Evolutionary conservation across 2,797 vertebrate genomes (phyloP).

Genomic region (Euphonia xanthogaster): DNA sequence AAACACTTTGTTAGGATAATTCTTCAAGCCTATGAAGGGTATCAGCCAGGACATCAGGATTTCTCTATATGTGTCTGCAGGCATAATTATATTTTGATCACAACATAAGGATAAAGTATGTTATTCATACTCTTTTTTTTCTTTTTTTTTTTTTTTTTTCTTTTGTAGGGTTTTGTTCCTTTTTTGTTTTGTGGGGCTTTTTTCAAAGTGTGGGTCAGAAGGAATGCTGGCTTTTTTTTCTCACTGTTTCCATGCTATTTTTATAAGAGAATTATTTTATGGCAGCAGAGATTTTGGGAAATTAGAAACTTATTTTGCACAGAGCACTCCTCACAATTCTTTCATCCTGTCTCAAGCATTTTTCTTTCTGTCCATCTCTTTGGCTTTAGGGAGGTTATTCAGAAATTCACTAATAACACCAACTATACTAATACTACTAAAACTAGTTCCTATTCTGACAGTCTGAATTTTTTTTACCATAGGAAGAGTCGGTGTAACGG

Average conservation of each 20-base stretch:
- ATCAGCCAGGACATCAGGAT: not conserved
- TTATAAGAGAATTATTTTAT: not conserved
- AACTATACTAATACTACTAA: not conserved
- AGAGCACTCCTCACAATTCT: not conserved
- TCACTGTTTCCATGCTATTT: not conserved
- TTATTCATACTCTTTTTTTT: not conserved
- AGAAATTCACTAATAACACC: not conserved
- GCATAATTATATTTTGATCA: not conserved
- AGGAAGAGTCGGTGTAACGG: not conserved
- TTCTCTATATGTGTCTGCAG: not conserved
- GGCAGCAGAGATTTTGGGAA: not conserved
- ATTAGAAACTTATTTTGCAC: not conserved
- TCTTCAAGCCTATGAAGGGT: not conserved
- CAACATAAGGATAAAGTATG: not conserved
- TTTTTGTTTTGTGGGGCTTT: not conserved
- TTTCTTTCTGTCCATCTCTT: not conserved
- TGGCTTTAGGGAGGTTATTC: not conserved
- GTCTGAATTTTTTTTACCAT: not conserved
- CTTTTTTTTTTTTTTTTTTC: not conserved
- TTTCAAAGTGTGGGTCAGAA: not conserved
- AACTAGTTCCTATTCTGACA: accelerated
- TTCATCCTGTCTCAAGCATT: not conserved
- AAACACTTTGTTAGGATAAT: not conserved
- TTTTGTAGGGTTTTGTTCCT: not conserved
- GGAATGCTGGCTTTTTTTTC: accelerated